phyloP scores from a whole-genome alignment of 2,797 vertebrate genomes.

The Atherinosoma microstoma region DNA sequence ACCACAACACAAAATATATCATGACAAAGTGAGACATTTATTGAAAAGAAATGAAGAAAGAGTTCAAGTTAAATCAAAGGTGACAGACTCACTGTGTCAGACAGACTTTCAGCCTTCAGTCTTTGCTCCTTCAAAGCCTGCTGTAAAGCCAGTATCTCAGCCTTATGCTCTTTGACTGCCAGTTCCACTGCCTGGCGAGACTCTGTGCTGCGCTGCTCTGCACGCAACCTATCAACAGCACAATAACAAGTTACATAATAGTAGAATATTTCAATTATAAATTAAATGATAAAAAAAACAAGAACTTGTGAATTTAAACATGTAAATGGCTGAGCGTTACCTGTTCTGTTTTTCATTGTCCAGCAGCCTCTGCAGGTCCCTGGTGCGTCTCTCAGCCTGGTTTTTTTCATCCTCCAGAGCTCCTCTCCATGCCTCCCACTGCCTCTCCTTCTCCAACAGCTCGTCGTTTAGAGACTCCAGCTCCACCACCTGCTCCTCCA shows the following conservation, averaged over 20 bases:
- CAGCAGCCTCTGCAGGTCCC: slow-evolving; percentile 92
- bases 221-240: slow-evolving; percentile 85
- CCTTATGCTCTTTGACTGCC: slow-evolving; percentile 97
- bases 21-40: not conserved
- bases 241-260: slow-evolving; percentile 16
- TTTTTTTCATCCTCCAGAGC: slow-evolving; percentile 95
- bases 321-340: slow-evolving; percentile 65
- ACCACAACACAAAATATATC: not conserved
- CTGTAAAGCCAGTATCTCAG: slow-evolving; percentile 95
- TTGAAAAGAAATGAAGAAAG: not conserved
- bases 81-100: slow-evolving; percentile 90
- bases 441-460: slow-evolving; percentile 93
- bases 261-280: slow-evolving; percentile 1
- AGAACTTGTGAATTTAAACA: not conserved
- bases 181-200: slow-evolving; percentile 97
- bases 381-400: slow-evolving; percentile 93
- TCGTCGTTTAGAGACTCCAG: slow-evolving; percentile 95
- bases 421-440: slow-evolving; percentile 94
- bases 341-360: slow-evolving; percentile 97
- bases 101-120: slow-evolving; percentile 97
- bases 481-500: slow-evolving; percentile 98
- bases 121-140: slow-evolving; percentile 98
- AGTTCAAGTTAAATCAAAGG: not conserved
- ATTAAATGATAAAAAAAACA: not conserved
- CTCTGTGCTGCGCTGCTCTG: slow-evolving; percentile 96